A percentile compares a stretch with the other conserved stretches of the same genome.
Conservation (phyloP, 1,140 invertebrate species). For the Aricia agestis region DNA sequence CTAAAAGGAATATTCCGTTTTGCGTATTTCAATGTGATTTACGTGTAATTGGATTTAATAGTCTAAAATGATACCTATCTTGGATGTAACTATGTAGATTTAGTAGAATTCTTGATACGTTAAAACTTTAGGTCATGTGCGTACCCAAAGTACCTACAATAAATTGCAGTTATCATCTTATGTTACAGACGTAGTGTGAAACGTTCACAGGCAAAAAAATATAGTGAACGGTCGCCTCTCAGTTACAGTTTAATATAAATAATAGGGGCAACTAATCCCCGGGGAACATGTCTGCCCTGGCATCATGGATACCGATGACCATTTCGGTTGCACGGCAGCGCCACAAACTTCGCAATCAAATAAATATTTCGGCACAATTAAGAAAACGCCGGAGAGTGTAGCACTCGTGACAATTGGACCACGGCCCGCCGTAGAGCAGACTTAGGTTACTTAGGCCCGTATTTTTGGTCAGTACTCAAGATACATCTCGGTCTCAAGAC, state of each 20-base stretch:
- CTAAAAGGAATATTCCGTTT: slow-evolving; percentile 38
- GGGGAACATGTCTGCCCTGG: slow-evolving; percentile 41
- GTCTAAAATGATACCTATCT: not conserved
- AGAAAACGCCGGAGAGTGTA: slow-evolving; percentile 72
- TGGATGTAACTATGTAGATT: too few species aligned
- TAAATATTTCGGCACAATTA: slow-evolving; percentile 77
- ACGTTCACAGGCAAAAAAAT: too few species aligned
- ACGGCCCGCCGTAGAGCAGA: slow-evolving; percentile 43
- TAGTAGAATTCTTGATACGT: too few species aligned
- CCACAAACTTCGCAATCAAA: slow-evolving; percentile 73
- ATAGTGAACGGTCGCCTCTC: not conserved
- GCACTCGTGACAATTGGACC: slow-evolving; percentile 65
- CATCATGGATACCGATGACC: slow-evolving; percentile 70
- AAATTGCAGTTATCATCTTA: too few species aligned
- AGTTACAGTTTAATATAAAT: slow-evolving; percentile 19
- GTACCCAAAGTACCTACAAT: too few species aligned
- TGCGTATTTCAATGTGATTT: slow-evolving; percentile 17
- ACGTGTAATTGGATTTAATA: not conserved
- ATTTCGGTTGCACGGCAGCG: slow-evolving; percentile 70
- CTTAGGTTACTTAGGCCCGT: slow-evolving; percentile 22
- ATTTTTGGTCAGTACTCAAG: too few species aligned
- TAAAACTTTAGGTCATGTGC: too few species aligned
- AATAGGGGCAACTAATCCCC: slow-evolving; percentile 37
- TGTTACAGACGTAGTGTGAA: too few species aligned
- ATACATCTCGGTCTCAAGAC: too few species aligned